phyloP scores from a whole-genome alignment of 2,888 invertebrate species.

The Drosophila longiperda region DNA sequence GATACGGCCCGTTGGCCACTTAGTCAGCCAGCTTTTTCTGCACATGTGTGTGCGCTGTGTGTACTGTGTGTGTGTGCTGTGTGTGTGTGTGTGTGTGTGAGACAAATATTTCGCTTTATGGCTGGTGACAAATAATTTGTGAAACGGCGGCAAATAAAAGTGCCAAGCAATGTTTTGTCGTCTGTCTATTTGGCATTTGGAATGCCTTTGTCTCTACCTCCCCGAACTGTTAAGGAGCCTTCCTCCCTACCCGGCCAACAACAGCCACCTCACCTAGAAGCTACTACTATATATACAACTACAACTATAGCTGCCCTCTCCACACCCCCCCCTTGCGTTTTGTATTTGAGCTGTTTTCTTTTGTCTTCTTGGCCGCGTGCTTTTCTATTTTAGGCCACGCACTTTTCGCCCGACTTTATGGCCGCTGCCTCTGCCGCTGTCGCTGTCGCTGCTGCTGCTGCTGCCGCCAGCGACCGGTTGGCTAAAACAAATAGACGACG shows the following conservation, averaged over 20 bases:
- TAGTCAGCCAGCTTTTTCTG: constrained; percentile 42
- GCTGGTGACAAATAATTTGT: constrained; percentile 80
- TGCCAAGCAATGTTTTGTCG: constrained; percentile 55
- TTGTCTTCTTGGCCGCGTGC: constrained; percentile 38
- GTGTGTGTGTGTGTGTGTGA: constrained; percentile 32
- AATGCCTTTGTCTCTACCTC: constrained; percentile 70
- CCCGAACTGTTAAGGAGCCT: constrained; percentile 35
- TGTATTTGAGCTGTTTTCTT: constrained; percentile 24
- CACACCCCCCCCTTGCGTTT: neutral
- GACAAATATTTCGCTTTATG: constrained; percentile 68
- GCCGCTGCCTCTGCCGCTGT: constrained; percentile 13
- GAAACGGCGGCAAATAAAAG: constrained; percentile 78
- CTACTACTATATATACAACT: neutral
- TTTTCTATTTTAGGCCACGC: constrained; percentile 65
- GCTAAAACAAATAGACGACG: constrained; percentile 66
- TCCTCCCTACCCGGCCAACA: too few species aligned
- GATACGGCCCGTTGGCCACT: constrained; percentile 78
- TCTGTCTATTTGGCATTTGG: constrained; percentile 57
- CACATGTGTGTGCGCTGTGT: constrained; percentile 5
- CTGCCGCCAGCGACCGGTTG: constrained; percentile 16
- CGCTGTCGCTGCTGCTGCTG: constrained; percentile 8
- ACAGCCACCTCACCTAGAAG: neutral
- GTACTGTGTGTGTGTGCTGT: constrained; percentile 5
- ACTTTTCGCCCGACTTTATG: constrained; percentile 53
- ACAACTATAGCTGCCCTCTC: neutral